A percentile compares a stretch with the other conserved stretches of the same genome.
These are phyloP conservation scores for Trogon surrucura DNA, from an alignment of 2,113 vertebrate genomes.

Conservation along the genomic window DNA sequence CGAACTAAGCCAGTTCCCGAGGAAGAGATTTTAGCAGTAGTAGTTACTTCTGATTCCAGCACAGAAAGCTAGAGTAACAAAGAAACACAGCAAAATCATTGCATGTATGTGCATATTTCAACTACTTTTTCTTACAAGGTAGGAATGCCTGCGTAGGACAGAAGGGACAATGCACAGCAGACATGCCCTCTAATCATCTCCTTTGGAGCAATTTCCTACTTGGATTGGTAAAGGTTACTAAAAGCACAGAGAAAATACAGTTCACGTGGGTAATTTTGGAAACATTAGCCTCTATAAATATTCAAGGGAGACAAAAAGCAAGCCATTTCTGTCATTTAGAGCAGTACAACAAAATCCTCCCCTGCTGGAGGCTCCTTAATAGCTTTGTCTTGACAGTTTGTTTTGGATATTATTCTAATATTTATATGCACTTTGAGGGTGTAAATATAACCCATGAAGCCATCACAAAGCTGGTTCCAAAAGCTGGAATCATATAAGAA, in stretches of 20 bases:
- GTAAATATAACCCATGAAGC: slow-evolving; percentile 21
- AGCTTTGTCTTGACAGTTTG: slow-evolving; percentile 35
- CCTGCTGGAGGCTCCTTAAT: slow-evolving; percentile 2
- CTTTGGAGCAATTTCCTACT: background rate
- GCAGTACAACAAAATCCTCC: background rate
- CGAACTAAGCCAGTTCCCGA: background rate
- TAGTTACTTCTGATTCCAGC: background rate
- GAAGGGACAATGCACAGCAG: background rate
- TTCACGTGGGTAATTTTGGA: background rate
- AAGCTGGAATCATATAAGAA: background rate
- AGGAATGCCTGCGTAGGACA: background rate
- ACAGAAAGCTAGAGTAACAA: background rate
- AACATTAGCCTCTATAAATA: slow-evolving; percentile 41
- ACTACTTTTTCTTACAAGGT: background rate
- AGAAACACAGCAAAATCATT: slow-evolving; percentile 37
- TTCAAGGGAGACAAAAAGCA: background rate
- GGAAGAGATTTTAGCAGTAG: slow-evolving; percentile 32
- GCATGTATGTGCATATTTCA: background rate
- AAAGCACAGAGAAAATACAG: slow-evolving; percentile 20
- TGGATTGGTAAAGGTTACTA: background rate
- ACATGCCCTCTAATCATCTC: background rate
- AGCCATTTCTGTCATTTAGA: slow-evolving; percentile 22
- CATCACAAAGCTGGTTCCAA: background rate
- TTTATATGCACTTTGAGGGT: slow-evolving; percentile 25
- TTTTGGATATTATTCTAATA: slow-evolving; percentile 51